Conservation (phyloP, 2,113 vertebrate genomes). For the Bucco capensis region DNA sequence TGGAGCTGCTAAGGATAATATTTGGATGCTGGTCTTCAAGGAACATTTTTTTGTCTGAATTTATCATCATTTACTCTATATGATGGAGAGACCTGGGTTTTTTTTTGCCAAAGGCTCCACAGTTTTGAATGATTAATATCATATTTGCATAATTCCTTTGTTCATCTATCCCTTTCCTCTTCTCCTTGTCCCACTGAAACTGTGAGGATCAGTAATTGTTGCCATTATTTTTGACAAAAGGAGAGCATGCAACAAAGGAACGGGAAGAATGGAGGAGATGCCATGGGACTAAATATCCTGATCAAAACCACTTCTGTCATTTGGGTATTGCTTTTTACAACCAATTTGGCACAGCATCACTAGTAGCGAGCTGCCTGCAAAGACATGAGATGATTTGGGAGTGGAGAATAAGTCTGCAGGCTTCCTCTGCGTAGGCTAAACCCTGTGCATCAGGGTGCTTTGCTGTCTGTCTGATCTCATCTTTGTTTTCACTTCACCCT, state of each 20-base stretch:
- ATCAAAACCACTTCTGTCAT: conserved; percentile 26
- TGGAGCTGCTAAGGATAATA: background rate
- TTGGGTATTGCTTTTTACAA: conserved; percentile 43
- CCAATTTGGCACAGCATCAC: conserved; percentile 25
- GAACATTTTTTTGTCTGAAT: background rate
- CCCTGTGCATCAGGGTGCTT: background rate
- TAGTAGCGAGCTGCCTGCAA: background rate
- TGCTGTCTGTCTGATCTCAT: conserved; percentile 8
- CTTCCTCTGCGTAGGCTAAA: background rate
- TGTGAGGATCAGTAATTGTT: conserved; percentile 10
- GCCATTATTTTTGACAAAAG: conserved; percentile 11
- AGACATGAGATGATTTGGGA: background rate
- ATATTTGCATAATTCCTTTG: conserved; percentile 41
- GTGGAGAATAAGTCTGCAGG: conserved; percentile 20
- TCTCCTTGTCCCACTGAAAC: background rate
- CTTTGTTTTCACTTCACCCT: background rate
- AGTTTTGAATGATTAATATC: conserved; percentile 29
- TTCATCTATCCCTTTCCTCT: background rate
- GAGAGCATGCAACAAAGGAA: background rate
- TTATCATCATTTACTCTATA: background rate
- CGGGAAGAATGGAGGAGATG: background rate
- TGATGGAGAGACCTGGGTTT: background rate
- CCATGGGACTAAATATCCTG: conserved; percentile 8
- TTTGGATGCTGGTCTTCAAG: background rate
- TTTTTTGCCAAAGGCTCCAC: background rate